Evolutionary conservation across 2,888 invertebrate species (phyloP), one percentile per base, ranked within the genome.

Genomic region (Poecilobothrus nobilitatus): DNA sequence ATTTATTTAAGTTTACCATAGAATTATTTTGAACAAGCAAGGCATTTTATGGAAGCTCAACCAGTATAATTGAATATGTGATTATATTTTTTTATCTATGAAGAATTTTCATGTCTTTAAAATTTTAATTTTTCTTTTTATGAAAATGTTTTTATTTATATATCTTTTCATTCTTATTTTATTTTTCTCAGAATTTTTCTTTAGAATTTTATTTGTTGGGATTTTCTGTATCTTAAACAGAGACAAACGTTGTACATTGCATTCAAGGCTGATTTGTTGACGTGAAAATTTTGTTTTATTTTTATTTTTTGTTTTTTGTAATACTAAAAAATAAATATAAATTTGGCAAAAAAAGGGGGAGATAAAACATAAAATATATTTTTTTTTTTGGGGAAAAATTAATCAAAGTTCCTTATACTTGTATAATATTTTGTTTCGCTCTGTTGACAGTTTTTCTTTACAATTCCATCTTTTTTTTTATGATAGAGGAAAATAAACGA

Each of bases 211-310:
- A 53, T 53, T 53, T 53, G 53, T 53, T 53, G 8, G 18, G n/a
- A 53, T 53, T 53, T 53, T 53, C 18, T 53, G n/a, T 53, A 18
- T 18, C 53, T 53, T 18, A 18, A 53, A n/a, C 53, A 53, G 53
- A n/a, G 53, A n/a, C 53, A 53, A 53, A 53, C 53, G 18, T 53
- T 53, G 18, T 53, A 18, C 53, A 12, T 53, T 18, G 53, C 53
- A 53, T 53, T 53, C 53, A n/a, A 53, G 15, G 53, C n/a, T 53
- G 53, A 53, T 53, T 53, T 53, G 53, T 53, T 53, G 53, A 53
- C 53, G 53, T 53, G 53, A 53, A 53, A 53, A 53, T 53, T 53
- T 53, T 53, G 15, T 18, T 41, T 41, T 41, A 9, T 41, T 15
- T 41, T 15, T 8, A 12, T 41, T 9, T 41, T 2, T 41, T 41